phyloP scores from a whole-genome alignment of 2,888 invertebrate genomes.

The Charanyca ferruginea region DNA sequence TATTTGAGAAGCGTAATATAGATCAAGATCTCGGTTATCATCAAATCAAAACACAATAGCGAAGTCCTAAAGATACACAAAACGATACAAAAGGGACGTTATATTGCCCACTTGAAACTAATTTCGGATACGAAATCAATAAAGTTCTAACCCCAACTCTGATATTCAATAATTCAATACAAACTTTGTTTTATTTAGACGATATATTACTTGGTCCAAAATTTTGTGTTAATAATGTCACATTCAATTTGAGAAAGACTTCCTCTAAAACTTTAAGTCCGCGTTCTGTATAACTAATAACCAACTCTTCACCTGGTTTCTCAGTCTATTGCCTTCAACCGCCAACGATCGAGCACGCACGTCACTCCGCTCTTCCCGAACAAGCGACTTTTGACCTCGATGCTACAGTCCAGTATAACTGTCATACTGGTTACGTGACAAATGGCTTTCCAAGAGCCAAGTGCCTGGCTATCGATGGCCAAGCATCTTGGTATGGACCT shows the following conservation, averaged over 20 bases:
- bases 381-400: slow-evolving; percentile 97
- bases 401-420: slow-evolving; percentile 97
- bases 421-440: slow-evolving; percentile 98
- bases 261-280: too few relatives aligned
- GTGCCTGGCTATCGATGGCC: slow-evolving; percentile 96
- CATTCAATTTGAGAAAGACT: too few relatives aligned
- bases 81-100: background rate
- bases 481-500: slow-evolving; percentile 99
- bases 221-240: too few relatives aligned
- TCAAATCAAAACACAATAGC: background rate
- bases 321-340: slow-evolving; percentile 96
- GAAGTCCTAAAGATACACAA: background rate
- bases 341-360: slow-evolving; percentile 95
- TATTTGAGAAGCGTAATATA: background rate
- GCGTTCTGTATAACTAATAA: slow-evolving; percentile 27
- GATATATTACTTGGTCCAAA: slow-evolving; percentile 1
- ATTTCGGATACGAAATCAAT: slow-evolving; percentile 1
- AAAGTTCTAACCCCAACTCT: slow-evolving; percentile 3
- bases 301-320: slow-evolving; percentile 35
- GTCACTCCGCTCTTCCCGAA: slow-evolving; percentile 96
- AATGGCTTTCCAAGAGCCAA: slow-evolving; percentile 98
- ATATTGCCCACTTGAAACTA: background rate
- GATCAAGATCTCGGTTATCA: background rate
- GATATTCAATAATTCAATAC: slow-evolving; percentile 1
- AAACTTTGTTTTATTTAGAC: slow-evolving; percentile 11